These are phyloP conservation scores for Cancer borealis DNA, from an alignment of 2,888 invertebrate genomes.

Conservation along the genomic window DNA sequence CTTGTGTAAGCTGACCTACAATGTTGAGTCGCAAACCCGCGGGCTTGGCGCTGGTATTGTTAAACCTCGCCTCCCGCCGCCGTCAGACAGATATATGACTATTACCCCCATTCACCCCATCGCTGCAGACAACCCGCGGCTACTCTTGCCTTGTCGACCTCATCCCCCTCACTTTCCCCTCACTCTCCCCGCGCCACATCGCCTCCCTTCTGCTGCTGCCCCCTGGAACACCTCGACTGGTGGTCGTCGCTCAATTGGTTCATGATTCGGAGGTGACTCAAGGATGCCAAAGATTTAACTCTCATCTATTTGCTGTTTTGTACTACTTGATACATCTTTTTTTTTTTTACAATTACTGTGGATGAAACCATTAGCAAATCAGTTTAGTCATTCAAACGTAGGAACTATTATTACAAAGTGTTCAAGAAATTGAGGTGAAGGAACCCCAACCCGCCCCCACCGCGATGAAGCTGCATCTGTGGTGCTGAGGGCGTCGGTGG, in stretches of 20 bases:
- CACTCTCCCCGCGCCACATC: background rate
- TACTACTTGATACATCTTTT: background rate
- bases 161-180: background rate
- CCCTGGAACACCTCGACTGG: background rate
- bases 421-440: background rate
- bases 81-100: background rate
- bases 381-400: background rate
- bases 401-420: background rate
- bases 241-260: constrained; percentile 15
- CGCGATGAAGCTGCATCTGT: background rate
- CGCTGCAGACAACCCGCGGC: background rate
- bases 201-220: background rate
- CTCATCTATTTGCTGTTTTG: background rate
- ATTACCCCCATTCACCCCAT: background rate
- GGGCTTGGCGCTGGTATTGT: background rate
- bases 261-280: background rate
- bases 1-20: background rate
- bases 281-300: constrained; percentile 31
- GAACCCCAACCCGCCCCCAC: background rate
- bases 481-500: constrained; percentile 12
- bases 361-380: background rate
- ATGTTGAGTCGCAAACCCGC: constrained; percentile 23
- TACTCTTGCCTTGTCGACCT: background rate
- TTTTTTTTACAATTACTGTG: background rate
- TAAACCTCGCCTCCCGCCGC: background rate